These are phyloP conservation scores for Progne subis DNA, from an alignment of 2,113 vertebrate species.

Conservation along the genomic window DNA sequence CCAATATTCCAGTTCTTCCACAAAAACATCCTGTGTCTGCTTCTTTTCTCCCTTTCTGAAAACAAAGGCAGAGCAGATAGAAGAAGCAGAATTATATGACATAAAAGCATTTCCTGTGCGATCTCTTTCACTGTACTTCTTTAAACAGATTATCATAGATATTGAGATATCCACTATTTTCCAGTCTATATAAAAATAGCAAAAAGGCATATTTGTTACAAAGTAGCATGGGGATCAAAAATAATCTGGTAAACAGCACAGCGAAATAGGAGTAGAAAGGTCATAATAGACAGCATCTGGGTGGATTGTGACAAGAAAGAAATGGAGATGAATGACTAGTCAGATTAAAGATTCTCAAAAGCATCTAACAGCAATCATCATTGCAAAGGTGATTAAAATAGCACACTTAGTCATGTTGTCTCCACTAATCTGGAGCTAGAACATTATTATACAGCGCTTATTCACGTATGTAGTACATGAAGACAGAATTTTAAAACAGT, in stretches of 20 bases:
- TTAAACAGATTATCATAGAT: neutral
- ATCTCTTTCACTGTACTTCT: neutral
- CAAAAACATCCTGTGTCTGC: neutral
- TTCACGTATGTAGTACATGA: neutral
- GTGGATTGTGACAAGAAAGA: constrained; percentile 49
- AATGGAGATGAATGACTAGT: constrained; percentile 51
- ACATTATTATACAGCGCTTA: constrained; percentile 37
- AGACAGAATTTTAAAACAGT: constrained; percentile 42
- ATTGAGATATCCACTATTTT: neutral
- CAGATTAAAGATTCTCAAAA: constrained; percentile 35
- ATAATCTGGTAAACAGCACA: neutral
- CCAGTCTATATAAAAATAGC: neutral
- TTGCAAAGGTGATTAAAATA: constrained; percentile 61
- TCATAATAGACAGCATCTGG: constrained; percentile 37
- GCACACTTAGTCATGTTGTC: constrained; percentile 52
- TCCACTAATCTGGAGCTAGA: constrained; percentile 20
- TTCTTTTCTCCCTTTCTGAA: neutral
- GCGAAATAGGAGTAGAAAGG: constrained; percentile 36
- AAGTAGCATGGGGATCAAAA: neutral
- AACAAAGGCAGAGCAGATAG: neutral
- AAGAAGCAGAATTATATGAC: neutral
- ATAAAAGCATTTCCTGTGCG: neutral
- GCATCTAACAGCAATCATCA: constrained; percentile 4
- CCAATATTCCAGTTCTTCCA: neutral
- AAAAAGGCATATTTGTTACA: neutral